These are phyloP conservation scores for Tapera naevia DNA, from an alignment of 2,797 vertebrate species.

Conservation along the genomic window DNA sequence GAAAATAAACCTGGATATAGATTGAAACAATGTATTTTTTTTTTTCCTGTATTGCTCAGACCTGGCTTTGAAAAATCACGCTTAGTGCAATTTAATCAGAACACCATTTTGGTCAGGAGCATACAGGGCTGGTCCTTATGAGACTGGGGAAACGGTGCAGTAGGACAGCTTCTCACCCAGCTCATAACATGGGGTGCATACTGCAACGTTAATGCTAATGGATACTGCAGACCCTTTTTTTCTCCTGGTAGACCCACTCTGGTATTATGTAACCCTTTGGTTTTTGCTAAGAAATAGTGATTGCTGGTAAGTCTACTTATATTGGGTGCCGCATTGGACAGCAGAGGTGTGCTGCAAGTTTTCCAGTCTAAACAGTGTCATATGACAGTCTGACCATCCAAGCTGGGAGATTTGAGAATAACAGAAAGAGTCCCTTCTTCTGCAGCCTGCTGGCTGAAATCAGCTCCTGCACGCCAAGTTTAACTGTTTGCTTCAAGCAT, in stretches of 20 bases:
- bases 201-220: background rate
- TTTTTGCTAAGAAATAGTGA: background rate
- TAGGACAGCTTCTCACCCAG: background rate
- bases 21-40: background rate
- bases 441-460: background rate
- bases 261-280: background rate
- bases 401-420: background rate
- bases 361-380: background rate
- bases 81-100: background rate
- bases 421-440: background rate
- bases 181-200: background rate
- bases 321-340: background rate
- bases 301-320: background rate
- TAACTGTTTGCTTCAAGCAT: conserved; percentile 8
- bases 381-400: background rate
- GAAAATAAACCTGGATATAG: background rate
- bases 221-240: background rate
- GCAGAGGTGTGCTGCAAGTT: background rate
- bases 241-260: background rate
- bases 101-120: background rate
- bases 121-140: accelerated
- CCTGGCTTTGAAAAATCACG: background rate
- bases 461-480: background rate
- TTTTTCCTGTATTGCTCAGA: background rate
- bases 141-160: background rate